Evolutionary conservation across 1,140 invertebrate genomes (phyloP).

Genomic region (Nylanderia fulva): DNA sequence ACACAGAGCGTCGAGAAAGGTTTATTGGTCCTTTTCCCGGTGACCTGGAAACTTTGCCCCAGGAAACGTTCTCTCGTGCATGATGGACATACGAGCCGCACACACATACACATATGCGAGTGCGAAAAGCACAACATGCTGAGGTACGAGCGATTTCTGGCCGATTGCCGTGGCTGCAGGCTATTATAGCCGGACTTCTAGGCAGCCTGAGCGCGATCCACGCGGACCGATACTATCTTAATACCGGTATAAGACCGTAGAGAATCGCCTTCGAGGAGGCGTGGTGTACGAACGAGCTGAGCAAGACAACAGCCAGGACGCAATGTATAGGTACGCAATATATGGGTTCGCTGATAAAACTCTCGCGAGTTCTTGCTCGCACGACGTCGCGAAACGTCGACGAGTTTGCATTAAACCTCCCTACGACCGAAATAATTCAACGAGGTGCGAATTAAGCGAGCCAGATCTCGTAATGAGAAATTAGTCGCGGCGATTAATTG

Average conservation of each 20-base stretch:
- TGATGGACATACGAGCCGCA: not conserved
- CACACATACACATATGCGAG: not conserved
- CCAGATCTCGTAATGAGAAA: constrained; percentile 16
- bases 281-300: constrained; percentile 63
- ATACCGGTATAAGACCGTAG: constrained; percentile 49
- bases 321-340: constrained; percentile 62
- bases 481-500: constrained; percentile 25
- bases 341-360: constrained; percentile 38
- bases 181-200: constrained; percentile 65
- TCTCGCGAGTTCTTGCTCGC: constrained; percentile 1
- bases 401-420: too few relatives aligned
- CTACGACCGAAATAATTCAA: not conserved
- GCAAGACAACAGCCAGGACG: too few relatives aligned
- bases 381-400: constrained; percentile 12
- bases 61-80: constrained; percentile 53
- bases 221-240: constrained; percentile 63
- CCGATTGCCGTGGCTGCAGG: constrained; percentile 54
- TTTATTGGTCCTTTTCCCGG: constrained; percentile 26
- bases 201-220: constrained; percentile 42
- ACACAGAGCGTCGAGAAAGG: not conserved
- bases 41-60: constrained; percentile 58
- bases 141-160: constrained; percentile 59
- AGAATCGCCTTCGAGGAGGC: constrained; percentile 56
- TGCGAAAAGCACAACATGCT: constrained; percentile 6
- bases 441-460: not conserved